These are phyloP conservation scores for Malurus melanocephalus DNA, from an alignment of 2,113 vertebrate genomes.

Conservation along the genomic window DNA sequence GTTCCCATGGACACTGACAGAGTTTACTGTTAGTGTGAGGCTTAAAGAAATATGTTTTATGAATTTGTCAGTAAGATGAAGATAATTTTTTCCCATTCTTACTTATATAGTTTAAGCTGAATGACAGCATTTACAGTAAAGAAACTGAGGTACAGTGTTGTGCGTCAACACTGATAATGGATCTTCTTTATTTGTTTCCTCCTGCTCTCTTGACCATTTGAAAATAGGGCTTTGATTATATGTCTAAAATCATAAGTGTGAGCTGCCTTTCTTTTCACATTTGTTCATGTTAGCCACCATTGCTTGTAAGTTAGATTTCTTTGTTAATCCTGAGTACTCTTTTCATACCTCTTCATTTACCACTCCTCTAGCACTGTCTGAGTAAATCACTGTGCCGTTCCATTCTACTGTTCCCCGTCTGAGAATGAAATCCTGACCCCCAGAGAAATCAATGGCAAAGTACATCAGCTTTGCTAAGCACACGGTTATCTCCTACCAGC, in stretches of 20 bases:
- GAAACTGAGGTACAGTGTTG: not conserved
- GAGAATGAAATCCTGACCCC: not conserved
- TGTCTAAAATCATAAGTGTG: rapidly evolving
- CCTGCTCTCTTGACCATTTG: not conserved
- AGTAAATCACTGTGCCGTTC: not conserved
- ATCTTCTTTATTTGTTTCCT: not conserved
- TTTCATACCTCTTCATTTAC: not conserved
- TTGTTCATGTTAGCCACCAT: not conserved
- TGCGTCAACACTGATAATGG: not conserved
- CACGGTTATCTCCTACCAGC: not conserved
- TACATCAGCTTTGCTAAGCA: not conserved
- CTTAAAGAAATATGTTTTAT: not conserved
- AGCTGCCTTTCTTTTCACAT: not conserved
- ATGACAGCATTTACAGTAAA: not conserved
- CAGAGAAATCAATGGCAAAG: not conserved
- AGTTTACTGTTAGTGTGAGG: not conserved
- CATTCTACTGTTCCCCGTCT: not conserved
- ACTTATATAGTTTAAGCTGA: not conserved
- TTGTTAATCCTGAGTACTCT: not conserved
- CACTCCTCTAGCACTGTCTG: not conserved
- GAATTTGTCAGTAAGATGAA: not conserved
- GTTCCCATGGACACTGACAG: not conserved
- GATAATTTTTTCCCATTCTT: not conserved
- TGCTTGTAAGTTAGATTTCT: not conserved
- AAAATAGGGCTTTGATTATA: not conserved